Evolutionary conservation across 35 echinoderm and acorn worm genomes (phyloP), one percentile per base, ranked within the genome.

Genomic region (Strongylocentrotus purpuratus): DNA sequence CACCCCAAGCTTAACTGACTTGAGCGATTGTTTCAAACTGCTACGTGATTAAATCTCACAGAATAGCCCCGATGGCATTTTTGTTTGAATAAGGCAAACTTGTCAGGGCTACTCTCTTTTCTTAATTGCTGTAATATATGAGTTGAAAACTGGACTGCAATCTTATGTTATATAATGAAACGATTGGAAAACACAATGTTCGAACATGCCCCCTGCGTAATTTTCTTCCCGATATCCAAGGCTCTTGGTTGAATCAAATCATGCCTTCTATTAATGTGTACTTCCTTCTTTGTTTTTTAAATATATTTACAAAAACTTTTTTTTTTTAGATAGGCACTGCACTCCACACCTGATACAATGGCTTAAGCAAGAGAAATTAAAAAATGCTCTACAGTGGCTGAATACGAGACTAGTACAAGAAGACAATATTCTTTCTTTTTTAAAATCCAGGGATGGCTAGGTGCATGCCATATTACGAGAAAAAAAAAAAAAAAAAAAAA

Each of bases 291-390:
- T 89, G 87, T 89, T 89, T 18, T 48, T 93, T 93, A 93, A 93
- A 93, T 93, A 93, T 93, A 93, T 93, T 50, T 93, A 93, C 91
- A 93, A 31, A 93, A 31, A 48, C 46, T 28, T 58, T 50, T 93
- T 45, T 33, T 91, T 93, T 50, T 31, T 55, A 46, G 91, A 93
- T 93, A 93, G 91, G 46, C 91, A 93, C 91, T 31, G 91, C 91
- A 93, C 91, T 93, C 48, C 91, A 93, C 32, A 93, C 91, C 48
- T 58, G 91, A 93, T 50, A 58, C 32, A 47, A 32, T 33, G 17
- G 48, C 48, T 46, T 58, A 93, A 93, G 91, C 91, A 93, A 91
- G 89, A 91, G 89, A 91, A 91, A 89, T 89, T 89, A 89, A 33
- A 89, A 89, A 89, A 89, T 89, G 87, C 87, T 89, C 87, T 89